phyloP scores from a whole-genome alignment of 2,888 invertebrate species.

The Liopterus haemorrhoidalis region DNA sequence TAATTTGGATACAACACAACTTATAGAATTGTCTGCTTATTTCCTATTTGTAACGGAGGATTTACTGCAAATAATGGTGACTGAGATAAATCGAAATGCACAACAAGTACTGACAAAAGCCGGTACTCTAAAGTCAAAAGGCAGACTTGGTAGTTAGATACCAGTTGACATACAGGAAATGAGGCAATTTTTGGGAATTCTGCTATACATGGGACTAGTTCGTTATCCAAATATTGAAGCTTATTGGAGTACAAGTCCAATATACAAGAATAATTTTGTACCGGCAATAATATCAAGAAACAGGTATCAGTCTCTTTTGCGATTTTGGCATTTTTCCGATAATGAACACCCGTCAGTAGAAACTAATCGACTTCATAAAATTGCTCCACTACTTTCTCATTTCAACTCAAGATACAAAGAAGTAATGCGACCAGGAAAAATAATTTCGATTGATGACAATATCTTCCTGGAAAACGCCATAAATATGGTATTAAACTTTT shows the following conservation, averaged over 20 bases:
- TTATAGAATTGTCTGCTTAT: too few relatives aligned
- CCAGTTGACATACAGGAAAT: neutral
- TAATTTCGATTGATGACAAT: slow-evolving; percentile 2
- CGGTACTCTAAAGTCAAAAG: neutral
- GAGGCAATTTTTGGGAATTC: slow-evolving; percentile 7
- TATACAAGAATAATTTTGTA: slow-evolving; percentile 10
- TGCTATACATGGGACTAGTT: slow-evolving; percentile 10
- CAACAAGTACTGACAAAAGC: slow-evolving; percentile 2
- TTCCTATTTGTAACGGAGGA: slow-evolving; percentile 1
- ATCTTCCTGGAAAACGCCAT: slow-evolving; percentile 3
- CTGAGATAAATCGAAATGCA: neutral
- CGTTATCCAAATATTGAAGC: slow-evolving; percentile 11
- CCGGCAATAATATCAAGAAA: slow-evolving; percentile 13
- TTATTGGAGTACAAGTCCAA: slow-evolving; percentile 13
- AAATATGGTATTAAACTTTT: slow-evolving; percentile 4
- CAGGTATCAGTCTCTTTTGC: slow-evolving; percentile 1
- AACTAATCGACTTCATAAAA: neutral
- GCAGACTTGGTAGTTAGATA: neutral
- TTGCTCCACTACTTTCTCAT: neutral
- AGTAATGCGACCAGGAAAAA: neutral
- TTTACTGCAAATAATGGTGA: slow-evolving; percentile 2
- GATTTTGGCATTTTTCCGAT: slow-evolving; percentile 4
- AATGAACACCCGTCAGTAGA: neutral
- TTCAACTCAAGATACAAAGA: slow-evolving; percentile 1
- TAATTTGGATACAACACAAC: too few relatives aligned